Base-by-base conservation (phyloP, 2,888 invertebrate species). In the Euclidia mi region DNA sequence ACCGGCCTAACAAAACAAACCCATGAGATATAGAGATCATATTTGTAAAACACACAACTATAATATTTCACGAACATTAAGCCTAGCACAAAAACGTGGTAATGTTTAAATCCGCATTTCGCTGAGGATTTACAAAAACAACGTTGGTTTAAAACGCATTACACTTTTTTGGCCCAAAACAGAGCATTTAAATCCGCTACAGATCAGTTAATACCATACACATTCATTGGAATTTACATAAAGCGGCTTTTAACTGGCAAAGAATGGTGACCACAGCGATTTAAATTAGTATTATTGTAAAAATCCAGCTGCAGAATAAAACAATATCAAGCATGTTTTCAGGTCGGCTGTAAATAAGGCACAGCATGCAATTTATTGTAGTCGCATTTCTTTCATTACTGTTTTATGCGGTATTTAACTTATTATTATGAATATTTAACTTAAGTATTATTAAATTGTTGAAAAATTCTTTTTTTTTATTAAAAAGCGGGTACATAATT, bases 201-300 rank as follows among this genome's bases (percentile, higher is more conserved):
- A 71, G 60, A 64, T 71, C 68, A 75, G 53, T 67, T 61, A 64
- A 61, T 71, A 56, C 68, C 32, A 34, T 44, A 70, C 43, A 53
- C 57, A 53, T 71, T 43, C 38, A 64, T 66, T 74, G 17, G 53
- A 43, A 61, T 67, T 58, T 56, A 52, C 44, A 44, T 58, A 45
- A 37, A 56, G 56, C 56, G 45, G 66, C 47, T 65, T 70, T 73
- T 56, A 48, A 65, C 45, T 44, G 46, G 14, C 12, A 28, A 48
- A 47, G 48, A 58, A 73, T 55, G 49, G 34, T 20, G 32, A 18
- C 56, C 49, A n/a, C 47, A 46, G 17, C 14, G 60, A 69, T 69
- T 60, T n/a, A n/a, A 69, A 69, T 57, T 53, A 49, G 55, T 58
- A 44, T 60, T 69, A 55, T 51, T 56, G 45, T 50, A 18, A 15